A percentile compares a stretch with the other conserved stretches of the same genome.
Evolutionary conservation across 1,140 invertebrate species (phyloP).

Genomic region (Drosophila virilis): DNA sequence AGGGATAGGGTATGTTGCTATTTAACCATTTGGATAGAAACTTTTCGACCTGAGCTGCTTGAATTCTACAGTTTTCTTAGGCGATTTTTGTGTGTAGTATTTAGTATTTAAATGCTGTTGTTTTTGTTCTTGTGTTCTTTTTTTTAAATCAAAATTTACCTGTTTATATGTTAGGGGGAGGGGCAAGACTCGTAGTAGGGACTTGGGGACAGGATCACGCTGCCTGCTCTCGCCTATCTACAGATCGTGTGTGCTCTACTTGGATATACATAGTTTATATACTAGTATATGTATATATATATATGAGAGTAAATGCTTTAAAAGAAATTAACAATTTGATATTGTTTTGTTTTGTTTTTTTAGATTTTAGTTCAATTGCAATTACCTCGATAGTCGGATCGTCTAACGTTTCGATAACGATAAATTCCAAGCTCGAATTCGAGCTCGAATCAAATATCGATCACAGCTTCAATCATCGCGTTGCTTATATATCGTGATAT

Average conservation of each 20-base stretch:
- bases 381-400: constrained; percentile 27
- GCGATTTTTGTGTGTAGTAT: neutral
- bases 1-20: neutral
- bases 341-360: constrained; percentile 13
- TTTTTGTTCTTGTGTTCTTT: neutral
- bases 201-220: neutral
- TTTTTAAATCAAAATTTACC: constrained; percentile 53
- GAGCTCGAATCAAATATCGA: constrained; percentile 25
- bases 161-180: constrained; percentile 17
- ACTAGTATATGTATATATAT: constrained; percentile 18
- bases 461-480: constrained; percentile 8
- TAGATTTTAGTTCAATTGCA: constrained; percentile 33
- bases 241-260: neutral
- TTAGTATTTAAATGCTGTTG: constrained; percentile 16
- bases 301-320: constrained; percentile 23
- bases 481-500: neutral
- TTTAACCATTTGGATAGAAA: constrained; percentile 1
- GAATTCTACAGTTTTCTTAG: neutral
- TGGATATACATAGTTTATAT: constrained; percentile 1
- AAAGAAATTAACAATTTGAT: constrained; percentile 31
- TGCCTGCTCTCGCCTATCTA: constrained; percentile 7
- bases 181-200: too few species aligned
- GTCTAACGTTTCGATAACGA: constrained; percentile 12
- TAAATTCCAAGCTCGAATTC: constrained; percentile 12
- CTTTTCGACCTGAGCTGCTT: constrained; percentile 1